These are phyloP conservation scores for Drosophila novamexicana DNA, from an alignment of 1,140 invertebrate genomes.

Conservation along the genomic window DNA sequence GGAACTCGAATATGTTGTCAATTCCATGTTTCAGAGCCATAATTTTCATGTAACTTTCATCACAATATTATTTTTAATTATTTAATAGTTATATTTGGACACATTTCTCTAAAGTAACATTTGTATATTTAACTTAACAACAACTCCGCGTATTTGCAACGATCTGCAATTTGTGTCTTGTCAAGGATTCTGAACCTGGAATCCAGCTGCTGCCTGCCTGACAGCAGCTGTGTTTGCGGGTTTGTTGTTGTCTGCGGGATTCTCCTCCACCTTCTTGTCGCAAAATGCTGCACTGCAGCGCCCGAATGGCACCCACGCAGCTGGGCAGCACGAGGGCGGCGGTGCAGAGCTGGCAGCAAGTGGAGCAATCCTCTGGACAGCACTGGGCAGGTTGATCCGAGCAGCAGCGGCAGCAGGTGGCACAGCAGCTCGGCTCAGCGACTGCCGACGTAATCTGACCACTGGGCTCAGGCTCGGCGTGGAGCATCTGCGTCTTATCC, in stretches of 20 bases:
- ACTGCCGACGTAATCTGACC: not conserved
- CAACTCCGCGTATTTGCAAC: slow-evolving; percentile 18
- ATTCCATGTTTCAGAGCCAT: too few species aligned
- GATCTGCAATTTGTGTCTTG: slow-evolving; percentile 17
- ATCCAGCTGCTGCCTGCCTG: slow-evolving; percentile 3
- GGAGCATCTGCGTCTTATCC: slow-evolving; percentile 37
- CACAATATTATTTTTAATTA: too few species aligned
- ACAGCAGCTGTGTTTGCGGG: slow-evolving; percentile 28
- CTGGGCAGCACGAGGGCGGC: slow-evolving; percentile 64
- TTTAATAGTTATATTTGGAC: slow-evolving; percentile 11
- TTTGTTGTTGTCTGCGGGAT: not conserved
- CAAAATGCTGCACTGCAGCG: slow-evolving; percentile 46
- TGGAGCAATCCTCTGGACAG: slow-evolving; percentile 19
- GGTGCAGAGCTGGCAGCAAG: slow-evolving; percentile 39
- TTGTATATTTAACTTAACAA: slow-evolving; percentile 14
- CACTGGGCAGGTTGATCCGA: not conserved
- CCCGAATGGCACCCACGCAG: slow-evolving; percentile 74
- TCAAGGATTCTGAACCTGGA: slow-evolving; percentile 1
- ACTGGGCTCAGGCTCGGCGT: slow-evolving; percentile 14
- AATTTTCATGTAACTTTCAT: too few species aligned
- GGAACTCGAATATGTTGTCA: too few species aligned
- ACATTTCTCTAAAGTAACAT: slow-evolving; percentile 7
- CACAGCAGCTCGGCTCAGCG: not conserved
- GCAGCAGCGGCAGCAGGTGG: slow-evolving; percentile 13
- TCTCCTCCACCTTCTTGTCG: not conserved